These are phyloP conservation scores for Parnassius mnemosyne DNA, from an alignment of 2,888 invertebrate genomes.

Conservation along the genomic window DNA sequence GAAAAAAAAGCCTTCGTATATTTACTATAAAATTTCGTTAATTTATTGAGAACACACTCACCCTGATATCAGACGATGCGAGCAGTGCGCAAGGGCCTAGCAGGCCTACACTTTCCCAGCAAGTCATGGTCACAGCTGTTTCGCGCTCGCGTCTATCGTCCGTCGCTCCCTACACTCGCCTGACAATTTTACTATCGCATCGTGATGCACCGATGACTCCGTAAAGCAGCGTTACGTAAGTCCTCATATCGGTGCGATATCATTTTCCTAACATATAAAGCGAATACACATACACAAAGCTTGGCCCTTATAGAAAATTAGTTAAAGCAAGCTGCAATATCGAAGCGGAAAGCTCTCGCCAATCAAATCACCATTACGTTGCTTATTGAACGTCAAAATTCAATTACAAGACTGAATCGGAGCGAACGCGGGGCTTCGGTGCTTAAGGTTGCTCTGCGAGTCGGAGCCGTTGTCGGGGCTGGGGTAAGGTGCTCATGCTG, in stretches of 20 bases:
- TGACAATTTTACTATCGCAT: conserved; percentile 54
- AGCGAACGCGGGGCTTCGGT: conserved; percentile 74
- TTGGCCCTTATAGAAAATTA: conserved; percentile 49
- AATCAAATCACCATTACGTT: conserved; percentile 72
- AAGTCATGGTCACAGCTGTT: conserved; percentile 67
- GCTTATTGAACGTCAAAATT: conserved; percentile 76
- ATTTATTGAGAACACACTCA: conserved; percentile 53
- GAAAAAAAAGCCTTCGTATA: not conserved
- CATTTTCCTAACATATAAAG: conserved; percentile 59
- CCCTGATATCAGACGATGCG: conserved; percentile 71
- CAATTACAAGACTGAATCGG: conserved; percentile 78
- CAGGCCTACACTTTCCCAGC: conserved; percentile 78
- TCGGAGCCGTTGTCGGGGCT: conserved; percentile 51
- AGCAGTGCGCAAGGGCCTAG: conserved; percentile 78
- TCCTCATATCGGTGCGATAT: conserved; percentile 46
- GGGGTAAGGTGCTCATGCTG: conserved; percentile 58
- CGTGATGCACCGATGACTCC: conserved; percentile 61
- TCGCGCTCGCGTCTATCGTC: conserved; percentile 45
- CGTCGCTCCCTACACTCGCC: conserved; percentile 45
- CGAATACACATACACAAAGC: conserved; percentile 61
- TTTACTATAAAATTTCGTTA: conserved; percentile 4
- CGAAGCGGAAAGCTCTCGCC: conserved; percentile 74
- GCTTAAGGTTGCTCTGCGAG: conserved; percentile 68
- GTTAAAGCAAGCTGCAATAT: conserved; percentile 70
- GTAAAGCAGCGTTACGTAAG: conserved; percentile 65